Evolutionary conservation across 1,140 invertebrate species (phyloP).

Genomic region (Drosophila truncata): DNA sequence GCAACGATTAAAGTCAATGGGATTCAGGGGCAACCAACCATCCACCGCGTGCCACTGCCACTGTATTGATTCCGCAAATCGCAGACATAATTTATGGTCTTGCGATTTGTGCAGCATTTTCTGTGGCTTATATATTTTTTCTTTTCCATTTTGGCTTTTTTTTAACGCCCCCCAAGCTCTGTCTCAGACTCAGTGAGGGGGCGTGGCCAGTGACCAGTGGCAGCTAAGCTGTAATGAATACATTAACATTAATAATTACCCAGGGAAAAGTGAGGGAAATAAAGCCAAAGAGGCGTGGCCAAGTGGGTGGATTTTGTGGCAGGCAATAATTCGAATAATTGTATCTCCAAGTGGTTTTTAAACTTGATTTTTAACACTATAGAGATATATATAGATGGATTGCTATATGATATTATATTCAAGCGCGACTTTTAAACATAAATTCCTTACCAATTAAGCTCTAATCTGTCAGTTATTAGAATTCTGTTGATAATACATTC

Average conservation of each 20-base stretch:
- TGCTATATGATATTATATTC: too few species aligned
- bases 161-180: constrained; percentile 34
- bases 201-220: constrained; percentile 25
- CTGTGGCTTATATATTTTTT: neutral
- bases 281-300: neutral
- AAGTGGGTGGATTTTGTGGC: constrained; percentile 5
- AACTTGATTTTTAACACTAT: neutral
- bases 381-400: too few species aligned
- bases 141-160: neutral
- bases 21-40: constrained; percentile 4
- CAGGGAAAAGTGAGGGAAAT: constrained; percentile 2
- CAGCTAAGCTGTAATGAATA: constrained; percentile 73
- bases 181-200: neutral
- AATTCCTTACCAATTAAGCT: constrained; percentile 3
- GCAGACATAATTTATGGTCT: constrained; percentile 61
- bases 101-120: constrained; percentile 52
- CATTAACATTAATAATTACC: constrained; percentile 80
- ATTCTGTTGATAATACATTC: neutral
- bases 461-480: neutral
- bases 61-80: constrained; percentile 74
- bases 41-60: neutral
- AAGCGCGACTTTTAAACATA: neutral
- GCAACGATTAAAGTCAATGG: constrained; percentile 71
- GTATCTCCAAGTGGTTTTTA: neutral
- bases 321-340: constrained; percentile 16